phyloP scores from a whole-genome alignment of 1,140 invertebrate genomes.

The Aphaenogaster ashmeadi region DNA sequence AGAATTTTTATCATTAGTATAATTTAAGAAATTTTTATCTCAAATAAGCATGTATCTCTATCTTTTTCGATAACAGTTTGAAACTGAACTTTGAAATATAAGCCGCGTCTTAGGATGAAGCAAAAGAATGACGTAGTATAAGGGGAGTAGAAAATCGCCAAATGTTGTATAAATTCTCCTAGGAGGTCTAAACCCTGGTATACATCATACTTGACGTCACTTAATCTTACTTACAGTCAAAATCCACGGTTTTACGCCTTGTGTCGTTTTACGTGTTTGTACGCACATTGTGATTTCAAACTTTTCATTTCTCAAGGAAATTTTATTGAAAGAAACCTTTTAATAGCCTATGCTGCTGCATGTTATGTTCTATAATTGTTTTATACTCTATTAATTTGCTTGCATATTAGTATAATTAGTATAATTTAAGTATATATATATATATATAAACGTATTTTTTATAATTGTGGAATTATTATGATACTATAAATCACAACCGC shows the following conservation, averaged over 20 bases:
- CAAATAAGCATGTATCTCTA: not conserved
- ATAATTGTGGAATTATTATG: not conserved
- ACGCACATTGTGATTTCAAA: slow-evolving; percentile 7
- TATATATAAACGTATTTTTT: not conserved
- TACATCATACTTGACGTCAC: slow-evolving; percentile 59
- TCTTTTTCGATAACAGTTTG: not conserved
- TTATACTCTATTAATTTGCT: not conserved
- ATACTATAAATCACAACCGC: not conserved
- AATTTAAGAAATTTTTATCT: slow-evolving; percentile 6
- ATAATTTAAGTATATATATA: too few relatives aligned
- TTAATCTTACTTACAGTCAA: slow-evolving; percentile 74
- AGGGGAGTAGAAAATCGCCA: slow-evolving; percentile 54
- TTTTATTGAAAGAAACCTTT: not conserved
- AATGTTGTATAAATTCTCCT: slow-evolving; percentile 71
- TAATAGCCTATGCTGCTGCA: too few relatives aligned
- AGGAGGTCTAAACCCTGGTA: slow-evolving; percentile 63
- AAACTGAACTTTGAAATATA: slow-evolving; percentile 21
- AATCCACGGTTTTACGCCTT: slow-evolving; percentile 60
- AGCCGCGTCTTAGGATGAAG: not conserved
- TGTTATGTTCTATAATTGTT: not conserved
- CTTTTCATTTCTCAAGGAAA: not conserved
- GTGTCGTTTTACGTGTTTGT: not conserved
- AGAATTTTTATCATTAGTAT: not conserved
- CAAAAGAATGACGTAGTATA: slow-evolving; percentile 28
- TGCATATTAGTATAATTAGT: not conserved